These are phyloP conservation scores for Amazona vittata DNA, from an alignment of 2,113 vertebrate genomes.

Conservation along the genomic window DNA sequence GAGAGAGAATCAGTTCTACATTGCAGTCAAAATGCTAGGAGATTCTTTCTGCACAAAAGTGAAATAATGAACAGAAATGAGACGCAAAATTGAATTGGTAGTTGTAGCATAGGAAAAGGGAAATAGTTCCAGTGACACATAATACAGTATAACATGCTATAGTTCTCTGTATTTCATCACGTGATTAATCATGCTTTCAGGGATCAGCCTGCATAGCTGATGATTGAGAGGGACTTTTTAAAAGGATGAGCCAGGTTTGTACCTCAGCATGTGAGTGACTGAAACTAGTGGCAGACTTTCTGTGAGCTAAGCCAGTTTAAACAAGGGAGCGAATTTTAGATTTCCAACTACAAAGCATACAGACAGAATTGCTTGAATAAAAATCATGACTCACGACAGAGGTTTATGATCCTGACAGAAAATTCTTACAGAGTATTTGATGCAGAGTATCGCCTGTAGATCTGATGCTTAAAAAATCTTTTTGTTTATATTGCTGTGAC, in stretches of 20 bases:
- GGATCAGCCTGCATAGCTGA: neutral
- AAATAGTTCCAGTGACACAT: neutral
- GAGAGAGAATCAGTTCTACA: neutral
- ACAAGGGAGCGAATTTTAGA: neutral
- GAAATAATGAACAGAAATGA: neutral
- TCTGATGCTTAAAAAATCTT: neutral
- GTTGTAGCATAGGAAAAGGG: neutral
- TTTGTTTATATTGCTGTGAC: neutral
- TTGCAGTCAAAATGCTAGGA: neutral
- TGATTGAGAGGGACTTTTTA: neutral
- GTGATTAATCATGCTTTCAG: neutral
- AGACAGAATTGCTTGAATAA: neutral
- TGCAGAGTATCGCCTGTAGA: neutral
- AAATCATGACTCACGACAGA: neutral
- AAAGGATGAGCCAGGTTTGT: neutral
- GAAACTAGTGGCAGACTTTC: neutral
- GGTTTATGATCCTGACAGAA: neutral
- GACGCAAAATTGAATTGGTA: neutral
- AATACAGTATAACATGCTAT: rapidly evolving
- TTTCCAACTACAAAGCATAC: neutral
- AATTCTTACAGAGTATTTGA: neutral
- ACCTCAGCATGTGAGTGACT: neutral
- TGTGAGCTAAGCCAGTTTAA: neutral
- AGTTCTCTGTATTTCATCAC: neutral
- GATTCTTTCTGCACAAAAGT: neutral